Percentiles rank a stretch among this genome's conserved stretches.
phyloP scores from a whole-genome alignment of 2,797 vertebrate species.

The Coluber constrictor region DNA sequence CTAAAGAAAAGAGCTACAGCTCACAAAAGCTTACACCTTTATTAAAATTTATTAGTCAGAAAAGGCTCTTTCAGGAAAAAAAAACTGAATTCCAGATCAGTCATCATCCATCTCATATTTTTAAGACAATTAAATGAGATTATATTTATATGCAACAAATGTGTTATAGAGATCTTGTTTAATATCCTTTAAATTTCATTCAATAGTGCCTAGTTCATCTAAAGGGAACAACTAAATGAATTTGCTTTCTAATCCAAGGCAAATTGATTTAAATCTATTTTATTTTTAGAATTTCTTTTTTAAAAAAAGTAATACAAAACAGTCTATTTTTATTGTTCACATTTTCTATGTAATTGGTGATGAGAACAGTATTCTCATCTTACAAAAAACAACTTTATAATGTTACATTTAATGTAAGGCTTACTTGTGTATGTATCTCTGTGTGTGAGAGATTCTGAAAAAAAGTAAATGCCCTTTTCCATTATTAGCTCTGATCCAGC shows the following conservation, averaged over 20 bases:
- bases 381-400: neutral
- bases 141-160: slow-evolving; percentile 2
- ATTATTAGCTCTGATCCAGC: neutral
- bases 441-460: neutral
- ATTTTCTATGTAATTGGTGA: neutral
- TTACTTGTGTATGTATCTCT: neutral
- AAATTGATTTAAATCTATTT: slow-evolving; percentile 1
- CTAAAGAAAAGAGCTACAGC: neutral
- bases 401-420: neutral
- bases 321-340: neutral
- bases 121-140: slow-evolving; percentile 12
- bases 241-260: slow-evolving; percentile 10
- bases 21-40: neutral
- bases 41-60: neutral
- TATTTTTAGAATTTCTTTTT: neutral
- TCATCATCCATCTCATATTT: slow-evolving; percentile 17
- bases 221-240: slow-evolving; percentile 1
- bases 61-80: neutral
- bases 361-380: neutral
- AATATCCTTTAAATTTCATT: slow-evolving; percentile 22
- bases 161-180: neutral
- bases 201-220: neutral
- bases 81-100: slow-evolving; percentile 22
- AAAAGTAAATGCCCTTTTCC: neutral
- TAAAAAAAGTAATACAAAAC: neutral